Conservation (phyloP, 2,797 vertebrate species). For the Sphenodon punctatus region DNA sequence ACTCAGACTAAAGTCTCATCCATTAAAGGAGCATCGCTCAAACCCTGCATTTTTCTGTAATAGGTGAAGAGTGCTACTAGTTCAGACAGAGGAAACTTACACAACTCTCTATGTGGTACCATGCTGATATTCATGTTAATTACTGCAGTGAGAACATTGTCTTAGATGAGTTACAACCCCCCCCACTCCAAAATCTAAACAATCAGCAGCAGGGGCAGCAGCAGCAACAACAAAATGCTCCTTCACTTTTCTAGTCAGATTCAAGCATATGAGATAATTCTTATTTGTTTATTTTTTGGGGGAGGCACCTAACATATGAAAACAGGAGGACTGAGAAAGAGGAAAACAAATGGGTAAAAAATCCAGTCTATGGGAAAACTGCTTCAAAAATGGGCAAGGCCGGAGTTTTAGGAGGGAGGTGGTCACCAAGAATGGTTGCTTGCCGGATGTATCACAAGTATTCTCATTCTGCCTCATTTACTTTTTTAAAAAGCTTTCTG, state of each 20-base stretch:
- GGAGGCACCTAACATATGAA: neutral
- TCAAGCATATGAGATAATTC: neutral
- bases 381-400: neutral
- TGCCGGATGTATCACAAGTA: slow-evolving; percentile 15
- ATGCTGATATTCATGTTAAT: slow-evolving; percentile 57
- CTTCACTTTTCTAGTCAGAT: neutral
- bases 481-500: neutral
- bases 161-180: slow-evolving; percentile 37
- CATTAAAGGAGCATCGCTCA: slow-evolving; percentile 63
- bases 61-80: slow-evolving; percentile 45
- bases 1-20: slow-evolving; percentile 54
- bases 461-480: neutral
- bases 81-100: slow-evolving; percentile 52
- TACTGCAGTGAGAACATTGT: slow-evolving; percentile 53
- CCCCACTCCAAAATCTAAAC: neutral
- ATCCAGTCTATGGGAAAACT: neutral
- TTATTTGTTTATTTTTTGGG: neutral
- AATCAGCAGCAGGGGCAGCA: neutral
- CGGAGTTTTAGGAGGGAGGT: neutral
- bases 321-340: neutral
- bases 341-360: neutral
- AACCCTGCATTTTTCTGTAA: slow-evolving; percentile 60
- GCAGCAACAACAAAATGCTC: neutral
- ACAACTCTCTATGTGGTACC: slow-evolving; percentile 30
- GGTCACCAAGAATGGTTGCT: neutral